Percentiles rank a stretch among this genome's conserved stretches.
These are phyloP conservation scores for Atrichornis clamosus DNA, from an alignment of 2,113 vertebrate species.

Conservation along the genomic window DNA sequence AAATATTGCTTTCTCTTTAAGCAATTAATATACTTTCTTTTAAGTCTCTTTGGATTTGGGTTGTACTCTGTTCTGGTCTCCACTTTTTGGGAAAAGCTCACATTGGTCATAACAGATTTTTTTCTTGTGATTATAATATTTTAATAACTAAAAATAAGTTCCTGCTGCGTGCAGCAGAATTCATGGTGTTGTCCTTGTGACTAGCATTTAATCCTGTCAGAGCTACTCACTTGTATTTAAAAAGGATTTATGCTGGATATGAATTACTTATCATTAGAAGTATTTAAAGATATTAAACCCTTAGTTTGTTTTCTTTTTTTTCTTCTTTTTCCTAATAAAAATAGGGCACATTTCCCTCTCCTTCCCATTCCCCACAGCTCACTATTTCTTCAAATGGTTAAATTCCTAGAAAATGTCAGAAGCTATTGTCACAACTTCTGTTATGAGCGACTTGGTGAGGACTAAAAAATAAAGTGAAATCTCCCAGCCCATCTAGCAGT, in stretches of 20 bases:
- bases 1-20: neutral
- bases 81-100: neutral
- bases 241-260: neutral
- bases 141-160: neutral
- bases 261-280: neutral
- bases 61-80: neutral
- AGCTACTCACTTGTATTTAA: neutral
- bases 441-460: neutral
- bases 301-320: neutral
- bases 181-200: neutral
- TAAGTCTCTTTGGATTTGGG: neutral
- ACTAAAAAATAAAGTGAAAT: neutral
- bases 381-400: neutral
- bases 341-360: neutral
- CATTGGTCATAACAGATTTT: neutral
- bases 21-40: neutral
- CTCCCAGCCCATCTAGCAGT: neutral
- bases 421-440: fast-evolving
- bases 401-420: neutral
- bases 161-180: neutral
- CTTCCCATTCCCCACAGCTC: neutral
- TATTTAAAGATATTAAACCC: neutral
- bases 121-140: neutral
- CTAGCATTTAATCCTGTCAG: neutral
- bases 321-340: neutral